A percentile compares a stretch with the other conserved stretches of the same genome.
phyloP scores from a whole-genome alignment of 2,888 invertebrate species.

The Machimus rusticus region DNA sequence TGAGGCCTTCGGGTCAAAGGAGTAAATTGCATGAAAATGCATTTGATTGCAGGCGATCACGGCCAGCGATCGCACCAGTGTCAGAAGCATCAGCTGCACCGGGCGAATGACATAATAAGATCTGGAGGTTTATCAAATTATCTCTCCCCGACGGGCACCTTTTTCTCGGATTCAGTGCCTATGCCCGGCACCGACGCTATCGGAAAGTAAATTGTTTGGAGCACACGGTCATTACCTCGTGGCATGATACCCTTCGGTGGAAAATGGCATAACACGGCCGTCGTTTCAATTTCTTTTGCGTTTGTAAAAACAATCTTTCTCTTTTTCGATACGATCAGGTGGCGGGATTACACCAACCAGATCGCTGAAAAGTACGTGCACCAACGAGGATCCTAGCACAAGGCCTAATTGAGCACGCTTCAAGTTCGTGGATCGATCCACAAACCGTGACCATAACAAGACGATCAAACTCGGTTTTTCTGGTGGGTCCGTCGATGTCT shows the following conservation, averaged over 20 bases:
- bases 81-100: constrained; percentile 10
- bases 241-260: constrained; percentile 37
- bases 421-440: constrained; percentile 51
- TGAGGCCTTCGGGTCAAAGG: constrained; percentile 18
- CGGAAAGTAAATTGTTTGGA: constrained; percentile 35
- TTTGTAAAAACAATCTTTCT: constrained; percentile 21
- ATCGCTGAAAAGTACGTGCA: constrained; percentile 1
- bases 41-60: constrained; percentile 28
- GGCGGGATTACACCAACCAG: not conserved
- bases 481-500: not conserved
- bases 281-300: constrained; percentile 38
- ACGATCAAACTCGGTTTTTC: constrained; percentile 44
- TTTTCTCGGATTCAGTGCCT: not conserved
- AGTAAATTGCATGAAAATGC: constrained; percentile 36
- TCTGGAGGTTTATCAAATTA: constrained; percentile 33
- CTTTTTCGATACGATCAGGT: constrained; percentile 17
- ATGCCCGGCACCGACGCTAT: not conserved
- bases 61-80: not conserved
- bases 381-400: constrained; percentile 10
- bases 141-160: not conserved
- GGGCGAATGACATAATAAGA: constrained; percentile 33
- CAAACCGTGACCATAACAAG: constrained; percentile 52
- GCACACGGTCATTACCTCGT: constrained; percentile 34
- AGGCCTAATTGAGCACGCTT: constrained; percentile 53
- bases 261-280: constrained; percentile 25